These are phyloP conservation scores for Drosophila borealis DNA, from an alignment of 2,888 invertebrate genomes.

Conservation along the genomic window DNA sequence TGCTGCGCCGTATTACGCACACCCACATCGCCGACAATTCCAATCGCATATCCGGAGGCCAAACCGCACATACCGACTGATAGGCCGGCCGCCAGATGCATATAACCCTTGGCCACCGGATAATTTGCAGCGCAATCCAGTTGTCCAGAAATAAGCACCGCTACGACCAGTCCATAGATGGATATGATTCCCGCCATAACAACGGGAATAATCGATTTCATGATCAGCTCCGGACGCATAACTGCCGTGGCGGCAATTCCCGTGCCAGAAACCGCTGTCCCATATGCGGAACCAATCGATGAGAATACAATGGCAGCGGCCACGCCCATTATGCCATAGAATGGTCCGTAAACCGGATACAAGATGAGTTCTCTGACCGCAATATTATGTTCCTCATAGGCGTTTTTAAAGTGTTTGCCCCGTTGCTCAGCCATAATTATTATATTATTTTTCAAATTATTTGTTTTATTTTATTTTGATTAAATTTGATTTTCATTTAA, in stretches of 20 bases:
- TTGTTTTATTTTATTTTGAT: neutral
- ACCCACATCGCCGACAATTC: slow-evolving; percentile 86
- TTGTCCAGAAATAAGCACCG: slow-evolving; percentile 96
- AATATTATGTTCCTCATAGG: neutral
- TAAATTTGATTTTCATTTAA: slow-evolving; percentile 26
- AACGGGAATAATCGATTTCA: slow-evolving; percentile 99
- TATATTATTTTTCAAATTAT: neutral
- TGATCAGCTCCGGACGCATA: slow-evolving; percentile 99
- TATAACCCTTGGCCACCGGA: slow-evolving; percentile 91
- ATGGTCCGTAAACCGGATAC: slow-evolving; percentile 57
- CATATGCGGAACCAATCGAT: slow-evolving; percentile 95
- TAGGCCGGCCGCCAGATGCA: slow-evolving; percentile 98
- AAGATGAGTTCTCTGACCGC: neutral
- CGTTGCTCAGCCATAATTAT: neutral
- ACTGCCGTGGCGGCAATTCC: slow-evolving; percentile 99
- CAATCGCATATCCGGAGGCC: slow-evolving; percentile 99
- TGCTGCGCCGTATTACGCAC: slow-evolving; percentile 99
- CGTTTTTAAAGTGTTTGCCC: neutral
- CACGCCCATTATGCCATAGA: slow-evolving; percentile 68
- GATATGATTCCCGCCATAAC: slow-evolving; percentile 99
- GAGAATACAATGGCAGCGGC: slow-evolving; percentile 55
- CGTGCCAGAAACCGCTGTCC: slow-evolving; percentile 86
- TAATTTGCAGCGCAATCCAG: slow-evolving; percentile 38
- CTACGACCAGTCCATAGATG: slow-evolving; percentile 99
- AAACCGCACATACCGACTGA: slow-evolving; percentile 98